Evolutionary conservation across 1,140 invertebrate genomes (phyloP), one percentile per base, ranked within the genome.

Genomic region (Aradophagus sp.): DNA sequence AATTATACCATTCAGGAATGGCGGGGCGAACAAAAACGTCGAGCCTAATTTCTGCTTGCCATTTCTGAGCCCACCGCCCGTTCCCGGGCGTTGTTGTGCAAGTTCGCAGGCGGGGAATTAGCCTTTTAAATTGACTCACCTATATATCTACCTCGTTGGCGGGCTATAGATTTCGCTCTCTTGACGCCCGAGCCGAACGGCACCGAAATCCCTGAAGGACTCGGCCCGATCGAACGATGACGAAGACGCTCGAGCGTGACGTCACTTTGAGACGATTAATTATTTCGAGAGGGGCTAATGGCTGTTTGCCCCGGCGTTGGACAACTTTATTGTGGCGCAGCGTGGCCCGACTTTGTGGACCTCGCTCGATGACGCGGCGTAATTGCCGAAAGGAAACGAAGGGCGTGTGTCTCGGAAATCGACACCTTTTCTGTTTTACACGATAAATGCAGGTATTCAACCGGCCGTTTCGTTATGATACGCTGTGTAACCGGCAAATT

Each of bases 111-210:
- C 48, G 50, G 75, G 63, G 77, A 84, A 84, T 84, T 82, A 83
- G 79, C 80, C 81, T 84, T 84, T 84, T 84, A 84, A 84, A 84
- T 84, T 84, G 83, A 55, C 73, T 82, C 76, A 76, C 73, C 77
- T 79, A 78, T 80, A 78, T 73, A 77, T 71, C 58, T 44, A 61
- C 29, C 45, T 65, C 27, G 47, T 63, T 47, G 56, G 65, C 44
- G 29, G 39, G 56, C 50, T 55, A 53, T 73, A 70, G 61, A 70
- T 71, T 71, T 61, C 19, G 47, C 39, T 59, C 36, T 44, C 52
- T 52, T 2, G 42, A 53, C 50, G 35, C n/a, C 59, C 13, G 14
- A 71, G 65, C 58, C 45, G 53, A n/a, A n/a, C n/a, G n/a, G n/a
- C n/a, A n/a, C n/a, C n/a, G n/a, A 65, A 50, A 42, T 66, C 68